Conservation (phyloP, 2,888 invertebrate species). For the Agrochola lychnidis region DNA sequence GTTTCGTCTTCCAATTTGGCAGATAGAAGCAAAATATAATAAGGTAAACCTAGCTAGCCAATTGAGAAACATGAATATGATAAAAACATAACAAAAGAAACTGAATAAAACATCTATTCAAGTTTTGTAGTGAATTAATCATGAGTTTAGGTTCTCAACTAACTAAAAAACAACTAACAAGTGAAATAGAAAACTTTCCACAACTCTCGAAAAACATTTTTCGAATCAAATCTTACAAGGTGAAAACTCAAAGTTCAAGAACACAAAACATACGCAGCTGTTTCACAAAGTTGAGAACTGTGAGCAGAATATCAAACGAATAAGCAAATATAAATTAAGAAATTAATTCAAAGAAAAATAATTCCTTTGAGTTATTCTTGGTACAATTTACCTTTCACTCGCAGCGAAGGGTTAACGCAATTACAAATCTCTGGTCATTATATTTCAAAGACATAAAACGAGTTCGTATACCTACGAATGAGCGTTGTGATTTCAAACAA, state of each 20-base stretch:
- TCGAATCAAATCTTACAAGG: conserved; percentile 37
- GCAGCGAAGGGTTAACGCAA: conserved; percentile 29
- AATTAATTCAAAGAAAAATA: conserved; percentile 42
- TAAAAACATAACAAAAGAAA: conserved; percentile 23
- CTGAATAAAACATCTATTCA: conserved; percentile 46
- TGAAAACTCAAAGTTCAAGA: conserved; percentile 43
- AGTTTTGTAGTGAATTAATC: conserved; percentile 33
- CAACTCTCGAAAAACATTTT: conserved; percentile 28
- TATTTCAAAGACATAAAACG: conserved; percentile 32
- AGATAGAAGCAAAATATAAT: background rate
- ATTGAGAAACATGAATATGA: background rate
- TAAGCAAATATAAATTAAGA: conserved; percentile 34
- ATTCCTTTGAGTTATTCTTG: conserved; percentile 23
- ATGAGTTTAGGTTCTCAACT: conserved; percentile 24
- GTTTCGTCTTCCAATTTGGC: background rate
- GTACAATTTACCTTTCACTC: conserved; percentile 20
- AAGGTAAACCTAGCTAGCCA: background rate
- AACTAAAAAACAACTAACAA: conserved; percentile 54
- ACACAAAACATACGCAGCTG: conserved; percentile 46
- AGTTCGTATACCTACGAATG: conserved; percentile 17
- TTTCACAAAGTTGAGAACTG: conserved; percentile 37
- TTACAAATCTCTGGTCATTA: conserved; percentile 20
- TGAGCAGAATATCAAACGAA: conserved; percentile 27
- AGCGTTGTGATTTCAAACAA: conserved; percentile 47
- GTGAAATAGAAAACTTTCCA: conserved; percentile 46